phyloP scores from a whole-genome alignment of 2,113 vertebrate species.

The Dasypus novemcinctus region DNA sequence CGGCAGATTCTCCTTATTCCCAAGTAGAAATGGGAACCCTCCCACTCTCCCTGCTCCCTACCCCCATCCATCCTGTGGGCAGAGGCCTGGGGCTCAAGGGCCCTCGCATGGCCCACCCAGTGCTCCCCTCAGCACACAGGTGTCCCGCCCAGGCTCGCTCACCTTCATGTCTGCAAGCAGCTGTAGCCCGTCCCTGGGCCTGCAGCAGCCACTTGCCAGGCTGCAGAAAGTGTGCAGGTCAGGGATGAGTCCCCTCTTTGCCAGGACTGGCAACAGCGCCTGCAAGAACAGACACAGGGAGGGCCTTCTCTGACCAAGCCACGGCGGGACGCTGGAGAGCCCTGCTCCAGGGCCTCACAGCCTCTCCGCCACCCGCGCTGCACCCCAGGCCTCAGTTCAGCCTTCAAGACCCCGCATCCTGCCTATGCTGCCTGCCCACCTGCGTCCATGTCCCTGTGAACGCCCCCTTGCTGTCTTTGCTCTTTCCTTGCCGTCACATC shows the following conservation, averaged over 20 bases:
- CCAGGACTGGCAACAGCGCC: conserved; percentile 87
- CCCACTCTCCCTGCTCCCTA: no score
- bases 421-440: not conserved
- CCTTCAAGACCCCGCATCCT: not conserved
- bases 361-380: not conserved
- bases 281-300: conserved; percentile 69
- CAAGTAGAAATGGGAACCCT: not conserved
- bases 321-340: not conserved
- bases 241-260: conserved; percentile 83
- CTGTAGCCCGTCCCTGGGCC: conserved; percentile 86
- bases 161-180: conserved; percentile 94
- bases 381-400: not conserved
- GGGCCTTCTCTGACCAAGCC: not conserved
- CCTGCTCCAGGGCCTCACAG: not conserved
- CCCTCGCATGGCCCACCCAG: no score
- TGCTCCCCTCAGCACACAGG: not conserved
- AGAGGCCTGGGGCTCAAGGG: not conserved
- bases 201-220: conserved; percentile 90
- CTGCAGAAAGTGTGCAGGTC: conserved; percentile 90
- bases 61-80: not conserved
- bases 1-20: not conserved
- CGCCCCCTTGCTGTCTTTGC: no score
- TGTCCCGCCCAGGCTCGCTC: not conserved
- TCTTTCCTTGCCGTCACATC: no score
- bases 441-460: no score